A percentile compares a stretch with the other conserved stretches of the same genome.
Conservation (phyloP, 1,140 invertebrate species). For the Penaeus japonicus region DNA sequence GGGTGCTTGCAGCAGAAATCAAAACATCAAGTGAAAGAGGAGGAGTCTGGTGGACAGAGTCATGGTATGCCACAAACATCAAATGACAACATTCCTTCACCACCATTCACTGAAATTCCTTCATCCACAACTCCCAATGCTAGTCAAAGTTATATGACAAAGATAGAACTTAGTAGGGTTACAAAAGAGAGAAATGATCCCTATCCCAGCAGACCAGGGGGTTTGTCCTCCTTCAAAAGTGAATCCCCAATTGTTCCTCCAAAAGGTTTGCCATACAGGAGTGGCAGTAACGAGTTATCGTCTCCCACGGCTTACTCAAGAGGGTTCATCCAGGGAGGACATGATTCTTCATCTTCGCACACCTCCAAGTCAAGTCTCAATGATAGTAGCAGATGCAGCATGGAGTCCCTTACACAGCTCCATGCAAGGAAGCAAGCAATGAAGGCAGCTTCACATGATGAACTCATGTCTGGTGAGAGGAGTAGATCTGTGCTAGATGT, state of each 20-base stretch:
- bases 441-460: constrained; percentile 50
- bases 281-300: not conserved
- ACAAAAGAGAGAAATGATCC: constrained; percentile 10
- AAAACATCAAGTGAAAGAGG: too few relatives aligned
- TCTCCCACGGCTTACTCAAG: not conserved
- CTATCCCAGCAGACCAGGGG: not conserved
- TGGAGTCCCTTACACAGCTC: constrained; percentile 40
- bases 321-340: not conserved
- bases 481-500: constrained; percentile 34
- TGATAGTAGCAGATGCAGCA: constrained; percentile 38
- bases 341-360: constrained; percentile 38
- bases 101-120: not conserved
- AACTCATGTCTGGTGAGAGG: constrained; percentile 15
- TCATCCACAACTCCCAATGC: not conserved
- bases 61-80: not conserved
- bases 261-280: not conserved
- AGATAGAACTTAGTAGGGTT: constrained; percentile 3
- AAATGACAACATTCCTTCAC: not conserved
- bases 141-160: constrained; percentile 31
- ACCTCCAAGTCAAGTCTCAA: constrained; percentile 42
- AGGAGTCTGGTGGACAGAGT: not conserved
- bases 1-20: not conserved
- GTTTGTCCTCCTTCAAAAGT: constrained; percentile 30
- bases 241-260: not conserved
- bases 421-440: constrained; percentile 33